Evolutionary conservation across 2,888 invertebrate species (phyloP), one percentile per base, ranked within the genome.

Genomic region (Cephus runcator): DNA sequence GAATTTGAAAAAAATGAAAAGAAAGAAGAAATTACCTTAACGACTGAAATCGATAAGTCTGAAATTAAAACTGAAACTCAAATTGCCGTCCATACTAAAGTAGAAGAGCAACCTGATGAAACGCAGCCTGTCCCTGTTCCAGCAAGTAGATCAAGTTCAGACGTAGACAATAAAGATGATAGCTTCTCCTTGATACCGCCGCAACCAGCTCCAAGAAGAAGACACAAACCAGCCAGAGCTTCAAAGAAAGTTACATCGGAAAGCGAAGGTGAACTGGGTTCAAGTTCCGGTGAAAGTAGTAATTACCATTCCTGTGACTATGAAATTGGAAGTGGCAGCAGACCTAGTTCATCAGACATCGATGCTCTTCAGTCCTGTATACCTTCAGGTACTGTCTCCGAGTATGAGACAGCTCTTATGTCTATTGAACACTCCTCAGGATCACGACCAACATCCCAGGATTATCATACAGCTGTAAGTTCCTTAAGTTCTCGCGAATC

Each of bases 401-500:
- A 98, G 86, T 98, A 97, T 90, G 97, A 97, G 87, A 96, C 96
- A 31, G 96, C 96, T 9, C 90, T 95, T 85, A 97, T 97, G 69
- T 97, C 97, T 68, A 94, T 96, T 84, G 96, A 96, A 84, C 92
- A 94, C 75, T 96, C 96, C 11, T 94, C 94, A 2, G 93, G 94
- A 76, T 96, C 96, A 0, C 92, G 95, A 76, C 93, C 95, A 79
- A 96, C 96, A 31, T 97, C 97, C 0, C 96, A 96, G 83, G 97
- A 98, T 86, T 98, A 97, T 89, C 95, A 95, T 69, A 97, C 97
- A 75, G 98, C 98, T 0, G 95, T 95, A 1, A 96, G 96, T 87
- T 96, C 97, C n/a, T 92, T 97, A 80, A 97, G 97, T 88, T 97
- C 97, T 0, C 95, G 96, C 85, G 97, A 97, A 88, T 97, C 97